Percentiles rank a stretch among this genome's conserved stretches.
These are phyloP conservation scores for Cettia cetti DNA, from an alignment of 2,113 vertebrate genomes.

Conservation along the genomic window DNA sequence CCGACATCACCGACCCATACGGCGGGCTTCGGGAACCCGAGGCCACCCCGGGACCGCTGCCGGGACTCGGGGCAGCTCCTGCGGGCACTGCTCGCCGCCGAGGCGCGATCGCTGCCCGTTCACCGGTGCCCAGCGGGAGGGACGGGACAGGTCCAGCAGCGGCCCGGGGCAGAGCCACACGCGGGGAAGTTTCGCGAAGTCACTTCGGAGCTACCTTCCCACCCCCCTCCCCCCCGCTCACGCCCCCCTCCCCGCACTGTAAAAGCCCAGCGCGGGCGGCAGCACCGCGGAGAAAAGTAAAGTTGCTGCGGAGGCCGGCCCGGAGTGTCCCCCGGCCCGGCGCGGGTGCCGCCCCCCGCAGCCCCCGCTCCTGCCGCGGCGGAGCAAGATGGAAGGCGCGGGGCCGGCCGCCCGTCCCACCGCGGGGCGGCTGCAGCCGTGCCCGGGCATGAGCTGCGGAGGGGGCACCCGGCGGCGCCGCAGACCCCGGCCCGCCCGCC, in stretches of 20 bases:
- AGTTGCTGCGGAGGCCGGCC: neutral
- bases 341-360: neutral
- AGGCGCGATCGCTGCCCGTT: neutral
- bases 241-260: neutral
- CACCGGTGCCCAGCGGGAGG: neutral
- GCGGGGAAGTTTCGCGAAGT: slow-evolving; percentile 1
- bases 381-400: slow-evolving; percentile 7
- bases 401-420: neutral
- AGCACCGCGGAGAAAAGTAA: slow-evolving; percentile 40
- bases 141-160: neutral
- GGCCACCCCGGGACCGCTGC: neutral
- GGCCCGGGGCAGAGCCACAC: neutral
- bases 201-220: neutral
- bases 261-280: neutral
- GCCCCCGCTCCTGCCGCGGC: neutral
- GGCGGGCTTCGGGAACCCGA: neutral
- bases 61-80: neutral
- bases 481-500: too few species aligned
- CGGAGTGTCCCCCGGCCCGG: neutral
- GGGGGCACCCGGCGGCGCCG: neutral
- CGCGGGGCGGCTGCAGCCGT: neutral
- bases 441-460: neutral
- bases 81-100: neutral
- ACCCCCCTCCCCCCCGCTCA: neutral
- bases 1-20: neutral